Conservation (phyloP, 2,113 vertebrate species). For the Rutilus rutilus region DNA sequence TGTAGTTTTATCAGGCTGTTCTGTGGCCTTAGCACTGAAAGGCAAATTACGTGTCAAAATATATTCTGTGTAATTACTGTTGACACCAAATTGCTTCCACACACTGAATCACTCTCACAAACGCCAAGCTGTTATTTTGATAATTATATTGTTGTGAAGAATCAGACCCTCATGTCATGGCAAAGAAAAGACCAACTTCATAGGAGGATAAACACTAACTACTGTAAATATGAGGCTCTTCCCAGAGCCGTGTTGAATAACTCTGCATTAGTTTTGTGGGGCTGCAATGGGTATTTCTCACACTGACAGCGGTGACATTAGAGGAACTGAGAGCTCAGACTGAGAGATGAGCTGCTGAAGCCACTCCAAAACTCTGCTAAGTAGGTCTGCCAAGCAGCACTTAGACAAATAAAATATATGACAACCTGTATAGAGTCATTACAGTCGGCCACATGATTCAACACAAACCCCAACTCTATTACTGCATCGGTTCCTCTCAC, state of each 20-base stretch:
- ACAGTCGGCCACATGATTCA: conserved; percentile 48
- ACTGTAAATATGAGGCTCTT: neutral
- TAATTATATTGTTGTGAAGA: conserved; percentile 7
- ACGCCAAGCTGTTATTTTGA: neutral
- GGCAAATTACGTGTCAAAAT: conserved; percentile 9
- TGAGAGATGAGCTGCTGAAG: conserved; percentile 32
- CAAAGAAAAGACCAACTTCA: neutral
- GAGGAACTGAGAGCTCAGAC: neutral
- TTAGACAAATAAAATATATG: conserved; percentile 57
- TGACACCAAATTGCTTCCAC: neutral
- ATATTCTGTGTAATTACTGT: neutral
- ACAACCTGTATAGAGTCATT: conserved; percentile 51
- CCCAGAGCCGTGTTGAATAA: neutral
- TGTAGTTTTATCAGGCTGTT: neutral
- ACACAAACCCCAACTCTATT: conserved; percentile 59
- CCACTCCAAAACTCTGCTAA: conserved; percentile 50
- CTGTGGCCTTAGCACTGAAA: neutral
- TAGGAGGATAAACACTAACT: neutral
- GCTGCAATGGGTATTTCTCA: conserved; percentile 38
- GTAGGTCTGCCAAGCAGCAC: conserved; percentile 52
- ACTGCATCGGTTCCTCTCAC: conserved; percentile 70
- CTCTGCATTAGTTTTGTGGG: neutral
- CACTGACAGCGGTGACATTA: conserved; percentile 43
- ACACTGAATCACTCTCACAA: neutral
- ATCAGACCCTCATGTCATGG: neutral